Base-by-base conservation (phyloP, 2,888 invertebrate species). In the Drosophila robusta region DNA sequence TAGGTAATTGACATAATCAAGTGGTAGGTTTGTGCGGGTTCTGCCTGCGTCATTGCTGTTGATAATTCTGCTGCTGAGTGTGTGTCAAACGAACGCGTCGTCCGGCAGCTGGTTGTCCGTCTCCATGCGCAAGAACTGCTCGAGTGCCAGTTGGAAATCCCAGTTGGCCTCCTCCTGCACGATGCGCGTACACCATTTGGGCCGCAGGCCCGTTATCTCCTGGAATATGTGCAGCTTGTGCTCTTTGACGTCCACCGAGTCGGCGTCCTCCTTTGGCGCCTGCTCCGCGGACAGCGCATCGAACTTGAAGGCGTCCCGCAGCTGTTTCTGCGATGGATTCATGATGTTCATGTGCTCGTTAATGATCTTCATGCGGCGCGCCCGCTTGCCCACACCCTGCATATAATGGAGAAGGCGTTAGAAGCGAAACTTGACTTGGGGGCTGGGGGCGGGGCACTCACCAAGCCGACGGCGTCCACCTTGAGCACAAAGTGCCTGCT, bases 111-210 rank as follows among this genome's bases (percentile, higher is more conserved):
- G 75, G 3, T 85, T 81, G 9, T 49, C 55, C 0, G 75, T 46
- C 8, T 75, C 67, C 57, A 88, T 79, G 12, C 68, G 29, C 8
- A 89, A 16, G 32, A 90, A 91, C 24, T 78, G 44, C 16, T 87
- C 64, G 3, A 91, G 32, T 0, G 91, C 86, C 1, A 57, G 36
- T 18, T 86, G 54, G 12, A 90, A 85, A 11, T 90, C 64, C 92
- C 92, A 91, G 22, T 85, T 68, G 3, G 86, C 90, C 14, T 89
- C 87, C 14, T 91, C 90, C 9, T 75, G 69, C 7, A 91, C 66
- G 39, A 91, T 84, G 36, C 90, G 77, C 1, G 79, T 88, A 57
- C 90, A 91, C 91, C 91, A 91, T 47, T 90, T 67, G 3, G 90
- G 84, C 38, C 88, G 90, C 5, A 90, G 74, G 1, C 77, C 79